Evolutionary conservation across 2,888 invertebrate species (phyloP), one percentile per base, ranked within the genome.

Genomic region (Chouioia cunea): DNA sequence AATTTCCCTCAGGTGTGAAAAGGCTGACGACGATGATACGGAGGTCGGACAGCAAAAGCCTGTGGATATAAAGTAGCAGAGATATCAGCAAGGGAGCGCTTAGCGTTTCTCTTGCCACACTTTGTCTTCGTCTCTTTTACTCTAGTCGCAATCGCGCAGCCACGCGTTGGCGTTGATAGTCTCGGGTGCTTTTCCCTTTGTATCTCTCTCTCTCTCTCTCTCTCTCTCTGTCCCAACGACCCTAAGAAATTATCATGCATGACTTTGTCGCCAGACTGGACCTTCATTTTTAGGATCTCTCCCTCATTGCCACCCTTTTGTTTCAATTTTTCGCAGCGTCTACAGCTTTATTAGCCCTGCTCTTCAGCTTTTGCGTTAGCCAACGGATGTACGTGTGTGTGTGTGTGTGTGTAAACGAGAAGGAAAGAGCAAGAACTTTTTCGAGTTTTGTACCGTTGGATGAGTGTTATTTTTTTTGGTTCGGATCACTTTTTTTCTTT

Each of bases 1-100:
- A 56, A 71, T 71, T 71, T 71, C 71, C 64, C 67, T 48, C 67
- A 71, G 71, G 71, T 70, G 70, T 59, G 58, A 58, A 59, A 8
- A 22, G 12, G 14, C 53, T 46, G 3, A 44, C 36, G 56, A 27
- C 43, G 22, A 44, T 6, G 27, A 27, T 27, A 3, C 27, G 4
- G 27, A 4, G 27, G 27, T 4, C 27, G 6, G 27, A n/a, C n/a
- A n/a, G 27, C 27, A 6, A 27, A 6, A 16, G 16, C 18, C 53
- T n/a, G n/a, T n/a, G 70, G 64, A 54, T 70, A 70, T 65, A 70
- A 70, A 70, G 59, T 50, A 65, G 65, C 65, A 27, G 27, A 15
- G 62, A 47, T 4, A 18, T 57, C 66, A 63, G 57, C 66, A 58
- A 52, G 70, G 70, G 70, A 65, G 43, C 65, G 60, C 65, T 65